phyloP scores from a whole-genome alignment of 2,888 invertebrate genomes.

The Poecilus cupreus region DNA sequence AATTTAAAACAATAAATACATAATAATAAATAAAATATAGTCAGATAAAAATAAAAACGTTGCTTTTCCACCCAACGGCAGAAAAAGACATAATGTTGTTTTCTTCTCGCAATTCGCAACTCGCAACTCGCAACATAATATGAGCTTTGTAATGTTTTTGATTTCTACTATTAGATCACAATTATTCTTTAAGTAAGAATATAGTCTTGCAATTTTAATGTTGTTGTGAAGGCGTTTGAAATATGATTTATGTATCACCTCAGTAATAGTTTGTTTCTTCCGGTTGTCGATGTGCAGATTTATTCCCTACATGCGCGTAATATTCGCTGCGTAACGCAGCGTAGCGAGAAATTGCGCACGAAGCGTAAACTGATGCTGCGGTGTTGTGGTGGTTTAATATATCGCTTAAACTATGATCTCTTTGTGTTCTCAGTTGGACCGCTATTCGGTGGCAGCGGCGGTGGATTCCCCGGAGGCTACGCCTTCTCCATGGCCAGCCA shows the following conservation, averaged over 20 bases:
- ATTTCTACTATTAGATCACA: too few species aligned
- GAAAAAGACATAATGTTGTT: too few species aligned
- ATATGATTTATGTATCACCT: not conserved
- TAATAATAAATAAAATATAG: too few species aligned
- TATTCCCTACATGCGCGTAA: slow-evolving; percentile 23
- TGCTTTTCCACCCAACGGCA: too few species aligned
- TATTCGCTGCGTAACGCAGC: slow-evolving; percentile 18
- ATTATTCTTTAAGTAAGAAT: too few species aligned
- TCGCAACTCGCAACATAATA: too few species aligned
- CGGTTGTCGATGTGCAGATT: slow-evolving; percentile 12
- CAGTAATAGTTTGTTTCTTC: not conserved
- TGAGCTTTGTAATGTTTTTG: too few species aligned
- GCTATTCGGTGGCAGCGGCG: slow-evolving; percentile 70
- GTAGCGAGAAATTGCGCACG: slow-evolving; percentile 41
- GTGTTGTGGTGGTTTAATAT: slow-evolving; percentile 32
- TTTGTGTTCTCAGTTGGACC: slow-evolving; percentile 70
- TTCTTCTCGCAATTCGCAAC: too few species aligned
- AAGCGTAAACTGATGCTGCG: slow-evolving; percentile 48
- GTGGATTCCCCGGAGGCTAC: slow-evolving; percentile 70
- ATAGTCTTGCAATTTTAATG: too few species aligned
- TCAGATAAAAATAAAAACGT: too few species aligned
- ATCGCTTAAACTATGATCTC: slow-evolving; percentile 47
- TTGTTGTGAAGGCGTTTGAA: not conserved
- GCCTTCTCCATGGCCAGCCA: slow-evolving; percentile 71
- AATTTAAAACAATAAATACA: too few species aligned